Evolutionary conservation across 2,797 vertebrate species (phyloP).

Genomic region (Danio albolineatus): DNA sequence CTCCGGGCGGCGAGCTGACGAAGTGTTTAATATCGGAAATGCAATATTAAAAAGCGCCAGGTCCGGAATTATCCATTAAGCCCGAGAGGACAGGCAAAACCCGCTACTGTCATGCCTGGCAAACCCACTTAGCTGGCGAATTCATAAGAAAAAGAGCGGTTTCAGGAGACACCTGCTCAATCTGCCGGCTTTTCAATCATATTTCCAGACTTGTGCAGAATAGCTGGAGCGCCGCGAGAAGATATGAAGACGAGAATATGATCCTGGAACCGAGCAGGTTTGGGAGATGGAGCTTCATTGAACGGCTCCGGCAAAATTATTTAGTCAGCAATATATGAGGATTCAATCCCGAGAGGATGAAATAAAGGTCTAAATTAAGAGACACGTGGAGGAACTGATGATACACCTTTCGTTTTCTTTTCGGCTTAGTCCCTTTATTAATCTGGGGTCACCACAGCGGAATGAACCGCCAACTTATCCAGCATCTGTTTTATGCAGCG

Average conservation of each 20-base stretch:
- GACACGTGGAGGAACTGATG: too few relatives aligned
- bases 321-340: too few relatives aligned
- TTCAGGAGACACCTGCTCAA: constrained; percentile 44
- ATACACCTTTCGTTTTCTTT: too few relatives aligned
- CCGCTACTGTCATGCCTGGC: constrained; percentile 37
- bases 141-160: constrained; percentile 48
- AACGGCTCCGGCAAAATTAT: neutral
- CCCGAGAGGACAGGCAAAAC: constrained; percentile 53
- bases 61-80: constrained; percentile 60
- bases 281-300: neutral
- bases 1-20: constrained; percentile 66
- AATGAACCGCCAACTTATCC: too few relatives aligned
- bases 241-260: neutral
- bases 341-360: too few relatives aligned
- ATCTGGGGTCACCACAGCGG: too few relatives aligned
- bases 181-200: constrained; percentile 40
- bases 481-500: too few relatives aligned
- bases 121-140: constrained; percentile 55
- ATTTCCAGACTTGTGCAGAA: constrained; percentile 15
- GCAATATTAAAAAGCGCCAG: constrained; percentile 62
- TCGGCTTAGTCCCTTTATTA: too few relatives aligned
- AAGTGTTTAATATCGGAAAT: constrained; percentile 69
- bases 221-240: neutral
- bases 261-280: neutral
- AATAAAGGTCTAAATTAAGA: too few relatives aligned